These are phyloP conservation scores for Venustaconcha ellipsiformis DNA, from an alignment of 1,140 invertebrate species.

Conservation along the genomic window DNA sequence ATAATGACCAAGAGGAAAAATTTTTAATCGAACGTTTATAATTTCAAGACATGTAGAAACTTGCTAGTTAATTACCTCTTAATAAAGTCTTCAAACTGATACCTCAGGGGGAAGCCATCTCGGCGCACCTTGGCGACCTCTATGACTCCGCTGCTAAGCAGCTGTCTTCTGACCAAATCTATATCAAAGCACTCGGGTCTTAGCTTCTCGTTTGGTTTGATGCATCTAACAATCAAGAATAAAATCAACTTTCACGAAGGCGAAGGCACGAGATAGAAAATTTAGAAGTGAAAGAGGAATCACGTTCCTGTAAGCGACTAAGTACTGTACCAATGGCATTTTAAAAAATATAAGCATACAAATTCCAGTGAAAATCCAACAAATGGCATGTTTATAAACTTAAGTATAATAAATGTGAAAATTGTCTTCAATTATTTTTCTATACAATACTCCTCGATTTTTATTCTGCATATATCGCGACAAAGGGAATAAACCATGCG, in stretches of 20 bases:
- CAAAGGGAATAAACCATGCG: too few species aligned
- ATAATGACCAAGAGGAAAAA: too few species aligned
- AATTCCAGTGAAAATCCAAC: background rate
- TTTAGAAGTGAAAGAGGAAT: background rate
- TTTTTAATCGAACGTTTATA: too few species aligned
- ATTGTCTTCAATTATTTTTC: too few species aligned
- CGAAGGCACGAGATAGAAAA: background rate
- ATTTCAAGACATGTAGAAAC: too few species aligned
- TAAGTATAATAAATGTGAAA: too few species aligned
- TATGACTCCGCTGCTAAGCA: conserved; percentile 69
- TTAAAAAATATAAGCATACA: background rate
- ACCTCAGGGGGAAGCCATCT: conserved; percentile 46
- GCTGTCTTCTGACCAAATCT: conserved; percentile 78
- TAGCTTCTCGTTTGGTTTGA: conserved; percentile 82
- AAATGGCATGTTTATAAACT: background rate
- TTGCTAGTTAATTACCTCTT: conserved; percentile 23
- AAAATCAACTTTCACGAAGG: background rate
- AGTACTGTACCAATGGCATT: background rate
- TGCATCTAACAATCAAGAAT: conserved; percentile 69
- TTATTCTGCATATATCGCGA: too few species aligned
- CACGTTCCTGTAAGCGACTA: background rate
- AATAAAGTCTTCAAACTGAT: conserved; percentile 38
- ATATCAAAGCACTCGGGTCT: conserved; percentile 77
- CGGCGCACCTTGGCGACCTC: conserved; percentile 44
- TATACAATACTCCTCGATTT: too few species aligned